Evolutionary conservation across 2,888 invertebrate genomes (phyloP).

Genomic region (Leucania comma): DNA sequence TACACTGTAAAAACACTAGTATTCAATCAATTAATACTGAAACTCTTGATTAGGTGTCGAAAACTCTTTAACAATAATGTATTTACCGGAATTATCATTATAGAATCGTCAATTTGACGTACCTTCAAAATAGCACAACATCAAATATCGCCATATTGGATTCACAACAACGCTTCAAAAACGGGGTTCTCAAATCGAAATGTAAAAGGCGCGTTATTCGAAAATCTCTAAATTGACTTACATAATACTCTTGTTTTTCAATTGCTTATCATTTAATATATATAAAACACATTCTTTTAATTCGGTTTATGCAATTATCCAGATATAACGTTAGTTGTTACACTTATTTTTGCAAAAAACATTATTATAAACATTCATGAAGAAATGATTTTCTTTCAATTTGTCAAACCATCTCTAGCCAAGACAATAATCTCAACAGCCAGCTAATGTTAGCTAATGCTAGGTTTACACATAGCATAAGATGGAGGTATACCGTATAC

Average conservation of each 20-base stretch:
- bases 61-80: slow-evolving; percentile 78
- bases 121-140: slow-evolving; percentile 91
- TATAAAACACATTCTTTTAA: not conserved
- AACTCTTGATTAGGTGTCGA: slow-evolving; percentile 68
- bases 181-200: slow-evolving; percentile 87
- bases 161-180: slow-evolving; percentile 93
- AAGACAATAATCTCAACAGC: slow-evolving; percentile 32
- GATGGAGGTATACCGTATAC: no score
- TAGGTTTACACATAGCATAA: not conserved
- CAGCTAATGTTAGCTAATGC: not conserved
- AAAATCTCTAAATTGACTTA: slow-evolving; percentile 50
- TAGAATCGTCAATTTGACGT: slow-evolving; percentile 91
- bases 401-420: not conserved
- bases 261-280: not conserved
- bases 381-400: slow-evolving; percentile 5
- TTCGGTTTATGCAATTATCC: not conserved
- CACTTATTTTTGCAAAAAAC: not conserved
- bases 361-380: not conserved
- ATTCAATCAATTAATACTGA: slow-evolving; percentile 69
- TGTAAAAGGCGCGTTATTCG: slow-evolving; percentile 79
- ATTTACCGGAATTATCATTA: slow-evolving; percentile 88
- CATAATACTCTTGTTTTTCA: slow-evolving; percentile 15
- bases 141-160: slow-evolving; percentile 93
- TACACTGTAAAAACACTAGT: slow-evolving; percentile 75
- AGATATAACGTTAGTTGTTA: not conserved